phyloP scores from a whole-genome alignment of 2,797 vertebrate species.

The Triplophysa bombifrons region DNA sequence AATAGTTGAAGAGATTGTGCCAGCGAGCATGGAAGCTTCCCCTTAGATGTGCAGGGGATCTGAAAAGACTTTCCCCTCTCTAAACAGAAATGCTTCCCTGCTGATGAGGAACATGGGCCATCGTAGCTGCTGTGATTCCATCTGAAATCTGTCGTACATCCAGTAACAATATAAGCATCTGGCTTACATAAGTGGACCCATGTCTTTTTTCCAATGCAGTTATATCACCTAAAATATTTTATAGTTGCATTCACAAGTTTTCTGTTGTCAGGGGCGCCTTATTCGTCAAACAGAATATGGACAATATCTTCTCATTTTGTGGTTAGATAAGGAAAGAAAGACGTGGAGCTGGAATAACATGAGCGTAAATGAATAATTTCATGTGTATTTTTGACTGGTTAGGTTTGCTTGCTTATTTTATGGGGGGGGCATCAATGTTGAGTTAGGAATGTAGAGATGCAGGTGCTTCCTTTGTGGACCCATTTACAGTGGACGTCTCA shows the following conservation, averaged over 20 bases:
- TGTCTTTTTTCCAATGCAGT: background rate
- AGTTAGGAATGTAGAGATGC: constrained; percentile 55
- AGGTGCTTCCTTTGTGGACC: constrained; percentile 75
- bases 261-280: no score
- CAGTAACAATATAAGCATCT: constrained; percentile 71
- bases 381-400: background rate
- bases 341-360: no score
- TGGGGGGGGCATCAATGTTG: background rate
- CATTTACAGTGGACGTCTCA: constrained; percentile 61
- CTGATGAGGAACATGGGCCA: constrained; percentile 59
- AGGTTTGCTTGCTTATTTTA: background rate
- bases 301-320: no score
- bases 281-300: no score
- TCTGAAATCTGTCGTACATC: constrained; percentile 61
- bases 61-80: constrained; percentile 49
- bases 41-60: constrained; percentile 31
- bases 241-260: no score
- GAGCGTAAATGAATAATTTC: no score
- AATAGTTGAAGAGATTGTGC: constrained; percentile 47
- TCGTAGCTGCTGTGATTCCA: constrained; percentile 49
- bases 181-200: constrained; percentile 66
- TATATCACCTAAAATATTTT: no score
- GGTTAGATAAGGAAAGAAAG: no score
- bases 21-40: constrained; percentile 40
- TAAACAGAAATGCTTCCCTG: constrained; percentile 55